Conservation (phyloP, 2,113 vertebrate genomes). For the Ageneiosus marmoratus region DNA sequence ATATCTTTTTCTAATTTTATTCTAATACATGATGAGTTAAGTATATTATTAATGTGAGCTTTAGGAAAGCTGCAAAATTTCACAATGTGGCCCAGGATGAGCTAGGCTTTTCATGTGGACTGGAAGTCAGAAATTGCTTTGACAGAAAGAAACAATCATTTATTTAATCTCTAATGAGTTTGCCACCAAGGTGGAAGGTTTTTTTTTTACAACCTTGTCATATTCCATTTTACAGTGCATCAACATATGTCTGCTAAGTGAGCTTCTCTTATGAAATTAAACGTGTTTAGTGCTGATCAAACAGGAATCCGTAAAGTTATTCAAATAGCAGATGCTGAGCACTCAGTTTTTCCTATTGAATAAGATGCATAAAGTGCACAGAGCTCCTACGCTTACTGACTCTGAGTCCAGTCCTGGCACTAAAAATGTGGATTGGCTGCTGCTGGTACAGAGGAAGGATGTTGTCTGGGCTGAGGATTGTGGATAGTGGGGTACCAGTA, state of each 20-base stretch:
- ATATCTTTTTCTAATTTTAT: neutral
- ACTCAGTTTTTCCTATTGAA: constrained; percentile 25
- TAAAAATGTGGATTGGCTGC: constrained; percentile 27
- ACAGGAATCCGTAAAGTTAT: constrained; percentile 10
- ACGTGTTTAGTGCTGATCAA: constrained; percentile 13
- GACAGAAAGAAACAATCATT: neutral
- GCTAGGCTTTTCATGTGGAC: constrained; percentile 47
- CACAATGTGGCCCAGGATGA: neutral
- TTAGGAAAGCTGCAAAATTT: constrained; percentile 34
- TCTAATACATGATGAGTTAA: neutral
- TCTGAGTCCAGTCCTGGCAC: constrained; percentile 33
- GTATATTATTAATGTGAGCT: neutral
- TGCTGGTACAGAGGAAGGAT: constrained; percentile 46
- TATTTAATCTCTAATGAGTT: neutral
- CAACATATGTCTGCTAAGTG: neutral
- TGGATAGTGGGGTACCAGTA: constrained; percentile 32
- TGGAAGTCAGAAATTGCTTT: neutral
- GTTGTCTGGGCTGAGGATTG: constrained; percentile 39
- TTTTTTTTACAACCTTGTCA: neutral
- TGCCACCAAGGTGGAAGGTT: neutral
- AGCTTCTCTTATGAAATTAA: constrained; percentile 24
- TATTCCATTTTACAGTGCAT: neutral
- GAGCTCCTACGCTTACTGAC: neutral
- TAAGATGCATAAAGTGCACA: constrained; percentile 1
- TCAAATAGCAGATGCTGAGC: constrained; percentile 19